Evolutionary conservation across 1,140 invertebrate genomes (phyloP), one percentile per base, ranked within the genome.

Genomic region (Trachymyrmex cornetzi): DNA sequence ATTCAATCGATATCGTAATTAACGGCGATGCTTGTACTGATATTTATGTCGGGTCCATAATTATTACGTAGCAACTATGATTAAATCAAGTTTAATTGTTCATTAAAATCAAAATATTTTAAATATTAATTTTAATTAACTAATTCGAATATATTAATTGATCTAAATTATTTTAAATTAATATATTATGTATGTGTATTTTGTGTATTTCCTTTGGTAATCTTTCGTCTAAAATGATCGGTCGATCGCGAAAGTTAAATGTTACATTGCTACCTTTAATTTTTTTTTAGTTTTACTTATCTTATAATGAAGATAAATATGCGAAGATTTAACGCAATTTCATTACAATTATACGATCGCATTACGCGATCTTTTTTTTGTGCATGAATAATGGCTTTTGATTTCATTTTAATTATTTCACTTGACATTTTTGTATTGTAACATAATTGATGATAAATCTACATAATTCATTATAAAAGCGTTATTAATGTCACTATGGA

Each of bases 1-100:
- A 63, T 75, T 84, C 55, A 84, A 84, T 84, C 69, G 57, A 72
- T 64, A 34, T 16, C 55, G 24, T 75, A 84, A 74, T 84, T 82
- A 82, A 82, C 27, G 53, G 59, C 16, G 14, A 34, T 30, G 38
- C 24, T 48, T 72, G 34, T 34, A 14, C 48, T 4, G 69, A 71
- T 61, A 63, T 84, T 84, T 24, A 63, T n/a, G 27, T 1, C 19
- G 14, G 12, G 11, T 1, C 19, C 30, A 0, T 48, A 66, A 22
- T 44, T 38, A 27, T 57, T 53, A 24, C 12, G 22, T n/a, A 7
- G 14, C 14, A 38, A 12, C 24, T 22, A 50, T 12, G 24, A 48
- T 48, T 74, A 81, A 71, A 44, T 82, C 27, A 3, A 50, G 57
- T 71, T 71, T 44, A 48, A 48, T 74, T 50, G 38, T 38, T 61